phyloP scores from a whole-genome alignment of 2,797 vertebrate species.

The Lates japonicus region DNA sequence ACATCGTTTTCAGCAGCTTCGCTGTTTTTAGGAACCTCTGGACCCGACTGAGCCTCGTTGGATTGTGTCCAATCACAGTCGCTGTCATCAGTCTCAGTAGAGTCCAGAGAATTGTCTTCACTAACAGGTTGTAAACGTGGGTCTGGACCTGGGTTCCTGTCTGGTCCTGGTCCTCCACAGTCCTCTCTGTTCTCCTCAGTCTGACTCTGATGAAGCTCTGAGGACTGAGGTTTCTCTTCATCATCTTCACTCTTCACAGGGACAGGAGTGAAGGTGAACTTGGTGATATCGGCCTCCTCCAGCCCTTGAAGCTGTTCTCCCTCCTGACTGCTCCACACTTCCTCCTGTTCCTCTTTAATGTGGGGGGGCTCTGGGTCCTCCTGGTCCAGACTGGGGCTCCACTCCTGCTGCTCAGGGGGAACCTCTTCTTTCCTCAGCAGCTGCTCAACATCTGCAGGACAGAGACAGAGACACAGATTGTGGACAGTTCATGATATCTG shows the following conservation, averaged over 20 bases:
- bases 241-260: constrained; percentile 50
- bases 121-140: background rate
- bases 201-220: background rate
- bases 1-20: background rate
- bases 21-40: background rate
- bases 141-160: background rate
- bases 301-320: constrained; percentile 12
- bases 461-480: background rate
- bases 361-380: constrained; percentile 16
- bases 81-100: constrained; percentile 1
- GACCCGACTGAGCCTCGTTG: background rate
- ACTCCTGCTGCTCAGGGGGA: background rate
- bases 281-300: constrained; percentile 23
- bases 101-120: constrained; percentile 24
- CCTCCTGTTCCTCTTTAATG: constrained; percentile 62
- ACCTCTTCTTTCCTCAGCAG: background rate
- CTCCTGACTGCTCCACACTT: constrained; percentile 33
- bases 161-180: constrained; percentile 14
- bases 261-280: constrained; percentile 12
- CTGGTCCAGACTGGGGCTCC: constrained; percentile 19
- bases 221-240: constrained; percentile 28
- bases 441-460: constrained; percentile 9
- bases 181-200: background rate
- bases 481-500: background rate
- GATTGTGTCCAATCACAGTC: constrained; percentile 41